Conservation (phyloP, 1,140 invertebrate species). For the Diorhabda elongata region DNA sequence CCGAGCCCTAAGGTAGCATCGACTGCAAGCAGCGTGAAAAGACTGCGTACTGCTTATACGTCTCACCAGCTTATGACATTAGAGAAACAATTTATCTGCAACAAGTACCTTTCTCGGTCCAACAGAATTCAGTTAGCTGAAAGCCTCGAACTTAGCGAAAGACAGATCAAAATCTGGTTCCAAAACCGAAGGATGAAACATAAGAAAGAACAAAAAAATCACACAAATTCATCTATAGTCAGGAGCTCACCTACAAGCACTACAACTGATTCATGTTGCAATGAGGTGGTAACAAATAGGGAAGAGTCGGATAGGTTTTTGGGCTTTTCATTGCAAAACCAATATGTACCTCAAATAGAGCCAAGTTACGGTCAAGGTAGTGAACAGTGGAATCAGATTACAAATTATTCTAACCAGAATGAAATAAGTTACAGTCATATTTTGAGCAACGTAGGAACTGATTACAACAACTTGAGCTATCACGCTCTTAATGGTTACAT, state of each 20-base stretch:
- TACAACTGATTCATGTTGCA: background rate
- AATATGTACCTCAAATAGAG: background rate
- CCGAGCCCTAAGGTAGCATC: background rate
- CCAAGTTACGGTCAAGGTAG: background rate
- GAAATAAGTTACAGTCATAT: too few relatives aligned
- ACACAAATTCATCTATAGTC: background rate
- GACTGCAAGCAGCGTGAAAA: slow-evolving; percentile 24
- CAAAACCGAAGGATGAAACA: slow-evolving; percentile 64
- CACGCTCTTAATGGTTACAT: too few relatives aligned
- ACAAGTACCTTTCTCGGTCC: slow-evolving; percentile 74
- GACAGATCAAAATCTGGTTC: slow-evolving; percentile 93
- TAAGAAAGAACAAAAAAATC: slow-evolving; percentile 51
- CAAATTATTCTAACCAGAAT: too few relatives aligned
- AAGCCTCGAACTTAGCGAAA: slow-evolving; percentile 67
- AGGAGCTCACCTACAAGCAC: background rate
- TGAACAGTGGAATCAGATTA: too few relatives aligned
- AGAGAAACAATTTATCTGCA: slow-evolving; percentile 75
- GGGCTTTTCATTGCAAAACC: background rate
- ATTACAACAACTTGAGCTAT: too few relatives aligned
- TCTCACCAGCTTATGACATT: slow-evolving; percentile 74
- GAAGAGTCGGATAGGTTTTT: background rate
- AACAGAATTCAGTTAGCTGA: slow-evolving; percentile 75
- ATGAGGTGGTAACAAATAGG: background rate
- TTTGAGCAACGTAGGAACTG: too few relatives aligned
- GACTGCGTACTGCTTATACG: slow-evolving; percentile 72